Conservation (phyloP, 2,797 vertebrate species). For the Lithobates pipiens region DNA sequence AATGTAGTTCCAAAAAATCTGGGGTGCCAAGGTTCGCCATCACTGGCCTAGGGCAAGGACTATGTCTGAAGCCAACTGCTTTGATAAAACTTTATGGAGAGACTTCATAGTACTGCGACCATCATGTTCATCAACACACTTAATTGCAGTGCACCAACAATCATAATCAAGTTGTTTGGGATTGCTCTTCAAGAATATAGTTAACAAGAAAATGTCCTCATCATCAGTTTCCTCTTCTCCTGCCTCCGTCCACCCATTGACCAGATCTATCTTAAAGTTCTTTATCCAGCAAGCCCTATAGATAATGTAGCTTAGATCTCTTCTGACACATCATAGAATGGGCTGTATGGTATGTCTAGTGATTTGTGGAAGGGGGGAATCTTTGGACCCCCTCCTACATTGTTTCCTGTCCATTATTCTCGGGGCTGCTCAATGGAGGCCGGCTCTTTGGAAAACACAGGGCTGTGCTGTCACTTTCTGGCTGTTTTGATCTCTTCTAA, state of each 20-base stretch:
- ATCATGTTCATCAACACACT: no score
- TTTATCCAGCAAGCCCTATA: background rate
- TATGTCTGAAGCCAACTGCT: no score
- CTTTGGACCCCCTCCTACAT: slow-evolving; percentile 20
- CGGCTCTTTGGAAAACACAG: slow-evolving; percentile 10
- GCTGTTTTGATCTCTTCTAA: slow-evolving; percentile 49
- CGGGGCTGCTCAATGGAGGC: slow-evolving; percentile 15
- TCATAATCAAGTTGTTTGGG: no score
- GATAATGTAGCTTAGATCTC: slow-evolving; percentile 8
- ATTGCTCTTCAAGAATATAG: no score
- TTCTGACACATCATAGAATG: background rate
- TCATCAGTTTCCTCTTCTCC: no score
- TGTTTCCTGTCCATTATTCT: slow-evolving; percentile 32
- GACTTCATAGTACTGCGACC: no score
- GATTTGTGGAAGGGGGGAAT: slow-evolving; percentile 18
- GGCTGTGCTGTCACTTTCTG: slow-evolving; percentile 46
- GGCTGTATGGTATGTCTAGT: background rate
- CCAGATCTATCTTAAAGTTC: background rate
- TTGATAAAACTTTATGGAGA: no score
- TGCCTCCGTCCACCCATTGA: background rate
- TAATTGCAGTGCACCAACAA: no score
- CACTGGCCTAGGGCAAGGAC: no score
- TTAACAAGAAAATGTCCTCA: no score
- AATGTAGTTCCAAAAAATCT: no score
- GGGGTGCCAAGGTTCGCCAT: no score